Evolutionary conservation across 1,140 invertebrate genomes (phyloP).

Genomic region (Meloidogyne floridensis): DNA sequence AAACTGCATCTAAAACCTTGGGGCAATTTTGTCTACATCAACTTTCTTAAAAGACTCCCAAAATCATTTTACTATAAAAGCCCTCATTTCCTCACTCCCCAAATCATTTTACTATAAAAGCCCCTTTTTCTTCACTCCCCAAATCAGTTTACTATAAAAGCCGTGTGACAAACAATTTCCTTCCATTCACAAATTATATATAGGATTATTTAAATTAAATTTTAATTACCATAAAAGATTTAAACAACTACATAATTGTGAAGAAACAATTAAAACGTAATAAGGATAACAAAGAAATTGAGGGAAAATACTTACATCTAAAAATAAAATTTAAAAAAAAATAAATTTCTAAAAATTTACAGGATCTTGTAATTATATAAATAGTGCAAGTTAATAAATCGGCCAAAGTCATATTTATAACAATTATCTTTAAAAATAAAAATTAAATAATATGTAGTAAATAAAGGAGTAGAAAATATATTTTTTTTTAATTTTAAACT

Average conservation of each 20-base stretch:
- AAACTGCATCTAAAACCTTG: no score
- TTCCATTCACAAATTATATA: no score
- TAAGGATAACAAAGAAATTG: slow-evolving; percentile 55
- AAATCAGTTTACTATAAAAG: no score
- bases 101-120: no score
- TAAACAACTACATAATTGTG: slow-evolving; percentile 62
- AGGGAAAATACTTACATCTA: slow-evolving; percentile 45
- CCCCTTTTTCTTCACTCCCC: no score
- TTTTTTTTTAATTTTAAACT: no score
- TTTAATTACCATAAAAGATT: slow-evolving; percentile 52
- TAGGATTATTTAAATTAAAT: slow-evolving; percentile 63
- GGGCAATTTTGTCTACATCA: no score
- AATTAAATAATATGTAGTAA: slow-evolving; percentile 21
- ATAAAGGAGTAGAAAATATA: no score
- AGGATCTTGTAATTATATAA: slow-evolving; percentile 61
- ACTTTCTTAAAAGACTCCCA: no score
- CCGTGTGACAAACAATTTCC: no score
- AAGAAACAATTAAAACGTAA: slow-evolving; percentile 59
- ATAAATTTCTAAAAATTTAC: background rate
- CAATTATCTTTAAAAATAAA: slow-evolving; percentile 60
- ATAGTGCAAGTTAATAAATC: slow-evolving; percentile 59
- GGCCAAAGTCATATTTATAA: slow-evolving; percentile 65
- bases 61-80: no score
- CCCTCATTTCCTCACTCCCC: no score
- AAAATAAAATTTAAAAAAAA: slow-evolving; percentile 4